Evolutionary conservation across 2,888 invertebrate genomes (phyloP).

Genomic region (Metopia argyrocephala): DNA sequence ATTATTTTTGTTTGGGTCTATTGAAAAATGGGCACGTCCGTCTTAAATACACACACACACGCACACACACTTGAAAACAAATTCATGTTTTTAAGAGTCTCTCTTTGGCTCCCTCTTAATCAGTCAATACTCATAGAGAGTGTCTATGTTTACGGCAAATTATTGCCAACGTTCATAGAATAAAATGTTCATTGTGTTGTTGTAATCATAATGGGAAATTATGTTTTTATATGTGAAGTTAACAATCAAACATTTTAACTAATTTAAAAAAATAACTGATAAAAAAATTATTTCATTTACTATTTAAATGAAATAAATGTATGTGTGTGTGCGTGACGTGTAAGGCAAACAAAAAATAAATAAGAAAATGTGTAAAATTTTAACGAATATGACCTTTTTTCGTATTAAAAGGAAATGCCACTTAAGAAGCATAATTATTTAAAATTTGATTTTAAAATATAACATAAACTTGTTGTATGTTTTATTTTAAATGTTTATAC

Average conservation of each 20-base stretch:
- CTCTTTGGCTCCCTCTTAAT: not conserved
- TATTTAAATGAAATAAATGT: conserved; percentile 1
- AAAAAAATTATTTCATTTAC: not conserved
- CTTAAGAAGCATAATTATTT: not conserved
- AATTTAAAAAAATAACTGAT: conserved; percentile 29
- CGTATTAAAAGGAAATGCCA: not conserved
- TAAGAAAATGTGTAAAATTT: not conserved
- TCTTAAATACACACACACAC: not conserved
- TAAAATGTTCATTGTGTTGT: not conserved
- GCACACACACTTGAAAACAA: not conserved
- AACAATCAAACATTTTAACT: conserved; percentile 1
- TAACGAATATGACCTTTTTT: conserved; percentile 28
- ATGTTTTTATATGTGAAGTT: not conserved
- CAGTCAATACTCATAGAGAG: not conserved
- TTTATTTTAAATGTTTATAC: no score
- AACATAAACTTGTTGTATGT: not conserved
- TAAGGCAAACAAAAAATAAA: not conserved
- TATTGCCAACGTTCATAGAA: not conserved
- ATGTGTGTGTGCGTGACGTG: conserved; percentile 41
- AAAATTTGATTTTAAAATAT: not conserved
- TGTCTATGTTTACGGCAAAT: not conserved
- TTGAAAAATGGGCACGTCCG: conserved; percentile 46
- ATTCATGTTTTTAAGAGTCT: no score
- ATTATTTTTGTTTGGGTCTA: conserved; percentile 7
- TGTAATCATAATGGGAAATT: conserved; percentile 36